Evolutionary conservation across 2,113 vertebrate genomes (phyloP), one percentile per base, ranked within the genome.

Genomic region (Ceyx melanurus): DNA sequence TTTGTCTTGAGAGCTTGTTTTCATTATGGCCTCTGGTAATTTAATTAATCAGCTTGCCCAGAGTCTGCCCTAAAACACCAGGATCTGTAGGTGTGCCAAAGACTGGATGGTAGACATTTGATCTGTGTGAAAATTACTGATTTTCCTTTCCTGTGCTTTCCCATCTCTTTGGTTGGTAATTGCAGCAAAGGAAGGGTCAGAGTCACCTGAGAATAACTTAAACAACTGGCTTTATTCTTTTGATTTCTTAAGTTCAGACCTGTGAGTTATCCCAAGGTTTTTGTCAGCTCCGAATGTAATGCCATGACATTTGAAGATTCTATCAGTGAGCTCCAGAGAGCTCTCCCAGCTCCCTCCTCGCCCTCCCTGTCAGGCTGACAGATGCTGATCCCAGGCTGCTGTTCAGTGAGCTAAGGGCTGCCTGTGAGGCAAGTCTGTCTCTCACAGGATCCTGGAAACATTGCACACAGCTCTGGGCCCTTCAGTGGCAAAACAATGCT

Each of bases 271-370:
- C 58, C 76, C 58, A 72, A 89, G 48, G 57, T 82, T 93, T 79
- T 72, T 75, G 53, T 48, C 72, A 86, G 85, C 48, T 83, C 77
- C 53, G 62, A 75, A 75, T 53, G 89, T 75, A 93, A 82, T 82
- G 62, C 53, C 85, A 67, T 89, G 88, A 75, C 81, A 72, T 93
- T 93, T 89, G 86, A 80, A 89, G 73, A 37, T 76, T 62, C 3
- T 75, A 31, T 53, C 71, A 61, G 0, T 15, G 72, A 51, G 37
- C 88, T 86, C 67, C 85, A 89, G 81, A 67, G 85, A 75, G 62
- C 61, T 78, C 71, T 88, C 45, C 45, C 3, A 7, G 33, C 61
- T 70, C 53, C 18, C 66, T 56, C 50, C 58, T 79, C 71, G 65
- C 4, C 40, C 51, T 67, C 50, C 73, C 35, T 82, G 70, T 70